Base-by-base conservation (phyloP, 2,797 vertebrate genomes). In the Smutsia gigantea region DNA sequence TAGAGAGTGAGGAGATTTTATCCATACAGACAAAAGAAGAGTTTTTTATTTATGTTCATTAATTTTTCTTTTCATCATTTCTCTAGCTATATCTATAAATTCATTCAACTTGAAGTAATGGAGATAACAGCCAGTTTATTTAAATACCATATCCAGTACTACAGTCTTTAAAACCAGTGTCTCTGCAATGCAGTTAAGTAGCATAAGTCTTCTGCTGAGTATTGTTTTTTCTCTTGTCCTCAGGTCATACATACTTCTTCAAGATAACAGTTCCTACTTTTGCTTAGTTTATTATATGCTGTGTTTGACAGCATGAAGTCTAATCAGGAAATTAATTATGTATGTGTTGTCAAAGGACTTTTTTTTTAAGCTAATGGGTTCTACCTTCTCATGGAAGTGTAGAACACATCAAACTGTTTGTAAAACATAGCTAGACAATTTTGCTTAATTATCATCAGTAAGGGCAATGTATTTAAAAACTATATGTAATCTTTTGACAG, bases 41-140 rank as follows among this genome's bases (percentile, higher is more conserved):
- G 29, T 51, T 90, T 93, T 71, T 74, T 59, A 77, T 90, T 96
- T 34, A 59, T 14, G 5, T 88, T 91, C 37, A 88, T 87, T 92
- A 79, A 59, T 31, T 75, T 86, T 74, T 87, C 59, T 21, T 95
- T 91, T 88, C 34, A 79, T 87, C 53, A 57, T 84, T 88, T 93
- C 69, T 79, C 31, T 63, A 66, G 12, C 25, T 84, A 69, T 3
- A 79, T 68, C 57, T 74, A 53, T 10, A 93, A 10, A 78, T 13
- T 84, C 55, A 34, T 68, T 83, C 34, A 59, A 77, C 59, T 49
- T 84, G 87, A 90, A 87, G 51, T 53, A 55, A 31, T 91, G 46
- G 31, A 83, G 37, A 79, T 63, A 14, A 88, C 87, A 84, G 37
- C 27, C 42, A 68, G 2, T 84, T 87, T 66, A 84, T 77, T 78